Evolutionary conservation across 1,140 invertebrate genomes (phyloP).

Genomic region (Anagrus nilaparvatae): DNA sequence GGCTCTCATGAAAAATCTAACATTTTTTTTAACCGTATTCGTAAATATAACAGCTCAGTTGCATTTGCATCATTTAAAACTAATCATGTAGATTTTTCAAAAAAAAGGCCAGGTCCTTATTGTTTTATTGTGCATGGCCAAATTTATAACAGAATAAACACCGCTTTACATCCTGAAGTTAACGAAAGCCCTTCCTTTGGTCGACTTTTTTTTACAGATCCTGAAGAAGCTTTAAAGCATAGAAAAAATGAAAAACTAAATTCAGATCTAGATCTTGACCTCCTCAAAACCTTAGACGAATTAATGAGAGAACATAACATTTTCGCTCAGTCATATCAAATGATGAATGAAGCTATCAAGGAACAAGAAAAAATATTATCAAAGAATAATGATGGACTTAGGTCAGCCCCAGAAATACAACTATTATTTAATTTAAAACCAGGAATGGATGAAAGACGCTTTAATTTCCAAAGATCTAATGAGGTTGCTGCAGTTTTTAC

Average conservation of each 20-base stretch:
- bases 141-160: slow-evolving; percentile 14
- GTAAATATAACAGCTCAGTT: slow-evolving; percentile 10
- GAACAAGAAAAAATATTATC: no score
- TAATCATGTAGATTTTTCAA: slow-evolving; percentile 8
- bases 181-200: slow-evolving; percentile 9
- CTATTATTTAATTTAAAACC: slow-evolving; percentile 11
- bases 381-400: no score
- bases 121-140: slow-evolving; percentile 15
- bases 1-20: slow-evolving; percentile 4
- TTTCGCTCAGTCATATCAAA: slow-evolving; percentile 15
- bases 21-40: slow-evolving; percentile 10
- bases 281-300: slow-evolving; percentile 10
- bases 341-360: slow-evolving; percentile 15
- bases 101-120: no score
- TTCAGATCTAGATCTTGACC: slow-evolving; percentile 9
- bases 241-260: slow-evolving; percentile 7
- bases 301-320: slow-evolving; percentile 12
- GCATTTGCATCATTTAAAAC: slow-evolving; percentile 13
- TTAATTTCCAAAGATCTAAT: slow-evolving; percentile 13
- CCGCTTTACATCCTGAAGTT: slow-evolving; percentile 6
- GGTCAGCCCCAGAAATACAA: slow-evolving; percentile 7
- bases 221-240: slow-evolving; percentile 11
- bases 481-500: slow-evolving; percentile 14
- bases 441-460: slow-evolving; percentile 12
- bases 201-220: slow-evolving; percentile 15